A percentile compares a stretch with the other conserved stretches of the same genome.
phyloP scores from a whole-genome alignment of 2,113 vertebrate species.

The Notechis scutatus region DNA sequence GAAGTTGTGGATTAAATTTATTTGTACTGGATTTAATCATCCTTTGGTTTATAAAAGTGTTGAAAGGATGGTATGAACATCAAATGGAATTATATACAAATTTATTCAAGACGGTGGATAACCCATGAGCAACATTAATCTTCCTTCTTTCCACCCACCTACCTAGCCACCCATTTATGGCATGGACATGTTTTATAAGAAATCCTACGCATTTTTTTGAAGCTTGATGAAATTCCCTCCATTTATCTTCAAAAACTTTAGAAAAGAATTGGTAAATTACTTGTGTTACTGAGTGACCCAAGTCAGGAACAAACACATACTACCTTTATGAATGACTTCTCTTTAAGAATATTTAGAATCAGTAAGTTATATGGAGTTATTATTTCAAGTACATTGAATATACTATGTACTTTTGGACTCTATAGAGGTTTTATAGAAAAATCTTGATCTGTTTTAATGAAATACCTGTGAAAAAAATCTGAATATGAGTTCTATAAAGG shows the following conservation, averaged over 20 bases:
- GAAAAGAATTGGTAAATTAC: neutral
- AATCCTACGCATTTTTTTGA: neutral
- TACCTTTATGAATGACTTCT: neutral
- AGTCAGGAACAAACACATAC: neutral
- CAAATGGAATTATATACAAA: neutral
- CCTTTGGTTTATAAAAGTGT: neutral
- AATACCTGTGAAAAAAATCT: neutral
- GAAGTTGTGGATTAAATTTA: neutral
- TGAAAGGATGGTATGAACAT: neutral
- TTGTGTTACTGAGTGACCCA: neutral
- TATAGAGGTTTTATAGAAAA: neutral
- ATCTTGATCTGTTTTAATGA: neutral
- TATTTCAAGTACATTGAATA: slow-evolving; percentile 12
- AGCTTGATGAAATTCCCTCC: neutral
- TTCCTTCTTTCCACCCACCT: neutral
- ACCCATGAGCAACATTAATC: neutral
- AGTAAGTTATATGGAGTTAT: neutral
- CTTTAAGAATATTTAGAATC: neutral
- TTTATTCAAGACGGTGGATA: neutral
- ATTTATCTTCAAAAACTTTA: neutral
- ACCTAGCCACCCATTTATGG: neutral
- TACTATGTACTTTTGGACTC: neutral
- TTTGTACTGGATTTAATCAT: neutral
- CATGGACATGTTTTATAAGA: neutral
- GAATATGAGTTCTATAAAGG: neutral